phyloP scores from a whole-genome alignment of 2,113 vertebrate species.

The Xiphorhynchus elegans region DNA sequence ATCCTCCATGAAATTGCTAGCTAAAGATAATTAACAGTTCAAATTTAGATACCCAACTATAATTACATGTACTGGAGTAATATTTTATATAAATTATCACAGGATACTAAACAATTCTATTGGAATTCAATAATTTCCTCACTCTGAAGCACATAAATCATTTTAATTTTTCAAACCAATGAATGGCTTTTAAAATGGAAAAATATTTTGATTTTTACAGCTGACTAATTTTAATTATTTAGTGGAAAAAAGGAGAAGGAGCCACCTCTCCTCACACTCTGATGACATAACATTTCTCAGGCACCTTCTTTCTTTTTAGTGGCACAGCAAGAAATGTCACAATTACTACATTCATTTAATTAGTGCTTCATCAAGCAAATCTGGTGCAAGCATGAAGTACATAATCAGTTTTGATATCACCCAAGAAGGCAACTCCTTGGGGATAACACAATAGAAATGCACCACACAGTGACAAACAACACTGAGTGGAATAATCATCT shows the following conservation, averaged over 20 bases:
- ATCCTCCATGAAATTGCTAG: constrained; percentile 56
- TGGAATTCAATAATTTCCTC: constrained; percentile 21
- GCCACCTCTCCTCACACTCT: not conserved
- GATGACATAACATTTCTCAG: not conserved
- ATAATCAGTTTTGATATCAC: not conserved
- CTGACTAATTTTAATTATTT: not conserved
- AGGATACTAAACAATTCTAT: not conserved
- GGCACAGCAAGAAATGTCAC: not conserved
- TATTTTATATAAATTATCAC: constrained; percentile 24
- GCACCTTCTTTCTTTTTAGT: not conserved
- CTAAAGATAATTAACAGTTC: constrained; percentile 63
- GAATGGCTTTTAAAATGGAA: not conserved
- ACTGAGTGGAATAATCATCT: not conserved
- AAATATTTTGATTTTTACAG: not conserved
- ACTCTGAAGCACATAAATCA: not conserved
- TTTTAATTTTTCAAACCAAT: not conserved
- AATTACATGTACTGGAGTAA: constrained; percentile 27
- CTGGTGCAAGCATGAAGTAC: not conserved
- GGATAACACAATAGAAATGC: not conserved
- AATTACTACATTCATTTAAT: not conserved
- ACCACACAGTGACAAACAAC: not conserved
- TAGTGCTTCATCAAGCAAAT: not conserved
- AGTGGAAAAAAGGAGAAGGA: not conserved
- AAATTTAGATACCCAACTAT: constrained; percentile 37
- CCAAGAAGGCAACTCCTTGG: not conserved